Percentiles rank a stretch among this genome's conserved stretches.
These are phyloP conservation scores for Agriopis leucophaearia DNA, from an alignment of 2,888 invertebrate genomes.

Conservation along the genomic window DNA sequence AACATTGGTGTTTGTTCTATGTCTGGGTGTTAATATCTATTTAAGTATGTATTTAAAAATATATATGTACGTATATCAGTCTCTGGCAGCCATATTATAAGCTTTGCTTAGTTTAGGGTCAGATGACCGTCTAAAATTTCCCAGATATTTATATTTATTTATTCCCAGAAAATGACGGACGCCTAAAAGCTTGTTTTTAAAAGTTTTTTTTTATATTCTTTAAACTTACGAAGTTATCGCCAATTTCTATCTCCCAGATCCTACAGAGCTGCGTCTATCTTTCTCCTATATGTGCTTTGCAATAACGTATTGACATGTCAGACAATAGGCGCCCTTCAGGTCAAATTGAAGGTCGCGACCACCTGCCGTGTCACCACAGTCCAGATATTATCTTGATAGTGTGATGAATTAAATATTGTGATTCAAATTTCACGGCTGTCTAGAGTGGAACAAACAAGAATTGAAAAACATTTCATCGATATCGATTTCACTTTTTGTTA, in stretches of 20 bases:
- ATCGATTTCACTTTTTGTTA: neutral
- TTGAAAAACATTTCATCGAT: too few relatives aligned
- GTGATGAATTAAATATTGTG: neutral
- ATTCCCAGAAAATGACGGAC: too few relatives aligned
- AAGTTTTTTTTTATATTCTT: too few relatives aligned
- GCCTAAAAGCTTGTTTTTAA: too few relatives aligned
- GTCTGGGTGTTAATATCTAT: too few relatives aligned
- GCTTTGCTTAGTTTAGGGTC: too few relatives aligned
- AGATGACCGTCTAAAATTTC: too few relatives aligned
- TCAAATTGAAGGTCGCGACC: constrained; percentile 57
- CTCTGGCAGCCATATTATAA: too few relatives aligned
- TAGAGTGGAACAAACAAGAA: neutral
- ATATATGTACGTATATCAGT: too few relatives aligned
- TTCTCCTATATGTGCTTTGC: constrained; percentile 19
- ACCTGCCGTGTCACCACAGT: constrained; percentile 40
- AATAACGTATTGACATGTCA: constrained; percentile 45
- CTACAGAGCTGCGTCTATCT: neutral
- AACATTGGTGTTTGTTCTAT: too few relatives aligned
- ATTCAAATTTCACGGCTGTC: constrained; percentile 3
- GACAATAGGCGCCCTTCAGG: constrained; percentile 52
- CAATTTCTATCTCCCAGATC: constrained; percentile 21
- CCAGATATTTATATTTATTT: too few relatives aligned
- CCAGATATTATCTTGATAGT: neutral
- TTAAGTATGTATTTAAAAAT: too few relatives aligned
- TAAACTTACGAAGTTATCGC: neutral